Base-by-base conservation (phyloP, 2,113 vertebrate species). In the Varanus salvator region DNA sequence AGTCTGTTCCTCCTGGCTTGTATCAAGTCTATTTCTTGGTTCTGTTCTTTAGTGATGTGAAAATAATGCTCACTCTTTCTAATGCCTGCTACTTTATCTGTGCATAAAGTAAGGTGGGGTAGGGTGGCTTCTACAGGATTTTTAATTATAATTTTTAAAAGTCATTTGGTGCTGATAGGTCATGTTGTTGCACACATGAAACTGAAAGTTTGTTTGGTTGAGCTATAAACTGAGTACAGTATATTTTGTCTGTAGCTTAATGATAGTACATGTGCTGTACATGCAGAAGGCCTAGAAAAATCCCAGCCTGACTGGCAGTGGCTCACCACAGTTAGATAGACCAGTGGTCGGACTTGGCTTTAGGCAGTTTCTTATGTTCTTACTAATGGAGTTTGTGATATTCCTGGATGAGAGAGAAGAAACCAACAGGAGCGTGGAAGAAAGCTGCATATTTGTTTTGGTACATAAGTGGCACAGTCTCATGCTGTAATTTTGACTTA, bases 11-110 rank as follows among this genome's bases (percentile, higher is more conserved):
- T 87, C 89, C 78, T 90, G 44, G 25, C n/a, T 89, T 75, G 25
- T 52, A 57, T 48, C 86, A 87, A 85, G 84, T n/a, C 8, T 15
- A 31, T 90, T 80, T 71, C n/a, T 64, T 80, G 27, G 21, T 74
- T 12, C 25, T 87, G 6, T 5, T 38, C 14, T 7, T 68, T 80
- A 50, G 48, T 80, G n/a, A 80, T 87, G 34, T 64, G 75, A 27
- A 27, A 54, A 75, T 54, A 75, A 60, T 12, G 12, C 38, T 27
- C 31, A 57, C 27, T 66, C n/a, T 9, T 31, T 21, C 29, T 1
- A 78, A 44, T 66, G 38, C 38, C 38, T 44, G 38, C 38, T 44
- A 44, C 38, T 87, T 50, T 8, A 54, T 54, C 34, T 87, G 3
- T 48, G 75, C 48, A 81, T 81, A 80, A 81, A 57, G 71, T 34